Percentiles rank a stretch among this genome's conserved stretches.
phyloP scores from a whole-genome alignment of 2,797 vertebrate genomes.

The Neosilurus hyrtlii region DNA sequence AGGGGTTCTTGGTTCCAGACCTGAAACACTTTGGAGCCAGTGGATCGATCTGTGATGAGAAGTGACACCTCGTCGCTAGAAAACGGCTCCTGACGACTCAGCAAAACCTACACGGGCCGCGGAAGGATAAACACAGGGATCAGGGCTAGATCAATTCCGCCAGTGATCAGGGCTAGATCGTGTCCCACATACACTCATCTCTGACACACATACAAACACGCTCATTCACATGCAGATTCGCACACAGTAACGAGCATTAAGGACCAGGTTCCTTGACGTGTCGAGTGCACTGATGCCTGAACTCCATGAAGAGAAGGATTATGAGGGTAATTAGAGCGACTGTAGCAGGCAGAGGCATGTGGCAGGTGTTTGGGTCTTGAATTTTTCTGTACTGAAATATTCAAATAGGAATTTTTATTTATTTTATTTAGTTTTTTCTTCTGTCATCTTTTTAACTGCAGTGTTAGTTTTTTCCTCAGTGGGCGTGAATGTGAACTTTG shows the following conservation, averaged over 20 bases:
- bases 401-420: neutral
- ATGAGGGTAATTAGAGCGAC: slow-evolving; percentile 26
- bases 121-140: slow-evolving; percentile 13
- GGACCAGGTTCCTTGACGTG: slow-evolving; percentile 1
- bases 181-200: neutral
- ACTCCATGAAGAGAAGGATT: slow-evolving; percentile 23
- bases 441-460: neutral
- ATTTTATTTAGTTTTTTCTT: neutral
- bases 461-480: slow-evolving; percentile 20
- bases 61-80: neutral
- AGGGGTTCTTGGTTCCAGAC: neutral
- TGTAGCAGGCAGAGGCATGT: neutral
- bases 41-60: neutral
- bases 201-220: neutral
- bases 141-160: too few species aligned
- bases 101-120: neutral
- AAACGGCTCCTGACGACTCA: neutral
- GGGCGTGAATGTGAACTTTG: slow-evolving; percentile 15
- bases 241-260: slow-evolving; percentile 15
- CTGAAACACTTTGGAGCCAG: neutral
- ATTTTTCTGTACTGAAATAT: neutral
- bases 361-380: neutral
- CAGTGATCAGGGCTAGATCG: slow-evolving; percentile 34
- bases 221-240: slow-evolving; percentile 17
- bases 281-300: slow-evolving; percentile 22